A percentile compares a stretch with the other conserved stretches of the same genome.
phyloP scores from a whole-genome alignment of 2,888 invertebrate species.

The Ophion costatus region DNA sequence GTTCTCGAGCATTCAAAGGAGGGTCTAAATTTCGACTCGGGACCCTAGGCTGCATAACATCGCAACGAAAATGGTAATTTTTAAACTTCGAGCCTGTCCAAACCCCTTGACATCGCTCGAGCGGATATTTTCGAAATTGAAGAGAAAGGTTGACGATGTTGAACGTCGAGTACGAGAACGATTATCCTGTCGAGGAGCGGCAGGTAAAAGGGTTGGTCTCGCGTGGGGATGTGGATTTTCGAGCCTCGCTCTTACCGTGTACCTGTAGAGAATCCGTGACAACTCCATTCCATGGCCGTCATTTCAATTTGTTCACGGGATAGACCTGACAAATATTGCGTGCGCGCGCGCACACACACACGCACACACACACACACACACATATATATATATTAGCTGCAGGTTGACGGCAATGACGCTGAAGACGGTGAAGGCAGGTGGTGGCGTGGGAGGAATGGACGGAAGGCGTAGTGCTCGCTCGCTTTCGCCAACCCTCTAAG shows the following conservation, averaged over 20 bases:
- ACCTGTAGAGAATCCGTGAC: conserved; percentile 65
- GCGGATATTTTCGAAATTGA: no score
- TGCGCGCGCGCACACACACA: conserved; percentile 36
- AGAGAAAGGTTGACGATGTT: not conserved
- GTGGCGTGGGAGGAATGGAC: not conserved
- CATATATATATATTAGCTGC: not conserved
- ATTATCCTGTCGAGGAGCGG: not conserved
- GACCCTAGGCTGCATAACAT: no score
- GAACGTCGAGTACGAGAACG: conserved; percentile 11
- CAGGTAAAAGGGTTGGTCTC: not conserved
- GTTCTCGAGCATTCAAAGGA: no score
- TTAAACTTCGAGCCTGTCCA: not conserved
- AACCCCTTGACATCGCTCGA: no score
- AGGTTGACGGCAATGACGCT: not conserved
- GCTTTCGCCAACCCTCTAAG: conserved; percentile 65
- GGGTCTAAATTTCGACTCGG: no score
- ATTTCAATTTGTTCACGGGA: conserved; percentile 77
- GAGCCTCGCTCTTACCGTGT: conserved; percentile 7
- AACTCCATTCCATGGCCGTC: conserved; percentile 76
- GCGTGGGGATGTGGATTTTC: not conserved
- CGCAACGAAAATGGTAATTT: not conserved
- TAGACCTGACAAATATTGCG: conserved; percentile 77
- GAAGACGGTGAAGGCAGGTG: not conserved
- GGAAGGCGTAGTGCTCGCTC: conserved; percentile 36
- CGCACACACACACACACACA: no score